phyloP scores from a whole-genome alignment of 1,140 invertebrate genomes.

The Atta colombica region DNA sequence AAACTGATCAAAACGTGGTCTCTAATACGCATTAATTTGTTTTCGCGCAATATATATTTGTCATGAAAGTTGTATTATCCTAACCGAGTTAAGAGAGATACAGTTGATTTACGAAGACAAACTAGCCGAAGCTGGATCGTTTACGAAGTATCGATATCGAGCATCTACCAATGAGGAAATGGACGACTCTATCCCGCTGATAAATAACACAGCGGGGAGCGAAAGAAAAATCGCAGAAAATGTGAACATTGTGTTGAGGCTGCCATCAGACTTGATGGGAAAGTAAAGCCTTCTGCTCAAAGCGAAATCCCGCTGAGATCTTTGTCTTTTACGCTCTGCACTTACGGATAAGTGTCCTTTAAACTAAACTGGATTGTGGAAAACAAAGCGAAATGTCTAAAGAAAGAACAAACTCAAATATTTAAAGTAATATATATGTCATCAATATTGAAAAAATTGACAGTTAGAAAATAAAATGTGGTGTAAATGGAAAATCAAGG shows the following conservation, averaged over 20 bases:
- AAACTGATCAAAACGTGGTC: not conserved
- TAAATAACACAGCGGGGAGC: slow-evolving; percentile 65
- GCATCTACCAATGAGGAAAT: slow-evolving; percentile 61
- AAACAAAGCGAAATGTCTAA: slow-evolving; percentile 22
- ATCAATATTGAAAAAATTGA: not conserved
- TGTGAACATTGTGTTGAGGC: slow-evolving; percentile 62
- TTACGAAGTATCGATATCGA: slow-evolving; percentile 65
- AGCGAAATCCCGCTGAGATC: slow-evolving; percentile 49
- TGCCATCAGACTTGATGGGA: slow-evolving; percentile 64
- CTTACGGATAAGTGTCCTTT: slow-evolving; percentile 39
- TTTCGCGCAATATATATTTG: not conserved
- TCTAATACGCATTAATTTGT: not conserved
- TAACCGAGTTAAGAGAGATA: slow-evolving; percentile 18
- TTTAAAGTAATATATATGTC: not conserved
- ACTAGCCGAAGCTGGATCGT: not conserved
- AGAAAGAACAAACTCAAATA: not conserved
- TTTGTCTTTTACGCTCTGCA: slow-evolving; percentile 31
- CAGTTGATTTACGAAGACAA: slow-evolving; percentile 52
- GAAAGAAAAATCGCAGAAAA: slow-evolving; percentile 70
- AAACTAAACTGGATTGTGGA: slow-evolving; percentile 26
- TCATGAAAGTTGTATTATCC: slow-evolving; percentile 25
- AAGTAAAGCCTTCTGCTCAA: slow-evolving; percentile 71
- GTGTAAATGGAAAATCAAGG: not conserved
- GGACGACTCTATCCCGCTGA: slow-evolving; percentile 56
- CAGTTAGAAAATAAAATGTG: not conserved